phyloP scores from a whole-genome alignment of 2,888 invertebrate genomes.

The Vandiemenella viatica region DNA sequence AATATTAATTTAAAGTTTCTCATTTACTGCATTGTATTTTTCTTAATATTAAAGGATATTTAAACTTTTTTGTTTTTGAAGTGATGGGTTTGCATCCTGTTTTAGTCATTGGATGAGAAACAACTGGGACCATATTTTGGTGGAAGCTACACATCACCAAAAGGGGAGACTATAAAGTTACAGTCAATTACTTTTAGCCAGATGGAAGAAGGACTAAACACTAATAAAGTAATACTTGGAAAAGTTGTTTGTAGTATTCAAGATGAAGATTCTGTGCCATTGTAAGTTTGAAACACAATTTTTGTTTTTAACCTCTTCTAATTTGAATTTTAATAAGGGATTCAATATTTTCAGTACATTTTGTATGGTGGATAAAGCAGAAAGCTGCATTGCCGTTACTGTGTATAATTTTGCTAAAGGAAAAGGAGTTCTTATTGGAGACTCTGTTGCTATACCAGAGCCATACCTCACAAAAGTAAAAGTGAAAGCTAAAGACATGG shows the following conservation, averaged over 20 bases:
- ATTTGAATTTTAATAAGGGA: not conserved
- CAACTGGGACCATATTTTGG: conserved; percentile 42
- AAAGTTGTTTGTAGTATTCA: conserved; percentile 68
- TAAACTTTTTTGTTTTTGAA: not conserved
- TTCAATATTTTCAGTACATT: conserved; percentile 46
- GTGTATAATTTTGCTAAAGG: conserved; percentile 74
- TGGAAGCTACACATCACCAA: conserved; percentile 37
- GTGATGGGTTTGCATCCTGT: conserved; percentile 12
- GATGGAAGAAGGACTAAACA: conserved; percentile 46
- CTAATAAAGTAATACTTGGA: conserved; percentile 52
- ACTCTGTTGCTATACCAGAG: conserved; percentile 67
- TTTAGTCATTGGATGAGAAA: conserved; percentile 45
- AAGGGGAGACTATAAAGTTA: conserved; percentile 36
- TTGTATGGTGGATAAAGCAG: conserved; percentile 59
- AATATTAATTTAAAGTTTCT: no score
- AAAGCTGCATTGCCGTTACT: conserved; percentile 56
- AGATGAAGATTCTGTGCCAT: conserved; percentile 59
- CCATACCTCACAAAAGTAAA: conserved; percentile 46
- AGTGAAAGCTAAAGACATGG: conserved; percentile 38
- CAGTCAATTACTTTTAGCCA: conserved; percentile 34
- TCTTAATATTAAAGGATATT: no score
- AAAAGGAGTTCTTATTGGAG: conserved; percentile 69
- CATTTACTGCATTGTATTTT: no score
- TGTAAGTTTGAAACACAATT: conserved; percentile 40
- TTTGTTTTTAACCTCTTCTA: not conserved